Conservation (phyloP, 2,797 vertebrate species). For the Euphonia xanthogaster region DNA sequence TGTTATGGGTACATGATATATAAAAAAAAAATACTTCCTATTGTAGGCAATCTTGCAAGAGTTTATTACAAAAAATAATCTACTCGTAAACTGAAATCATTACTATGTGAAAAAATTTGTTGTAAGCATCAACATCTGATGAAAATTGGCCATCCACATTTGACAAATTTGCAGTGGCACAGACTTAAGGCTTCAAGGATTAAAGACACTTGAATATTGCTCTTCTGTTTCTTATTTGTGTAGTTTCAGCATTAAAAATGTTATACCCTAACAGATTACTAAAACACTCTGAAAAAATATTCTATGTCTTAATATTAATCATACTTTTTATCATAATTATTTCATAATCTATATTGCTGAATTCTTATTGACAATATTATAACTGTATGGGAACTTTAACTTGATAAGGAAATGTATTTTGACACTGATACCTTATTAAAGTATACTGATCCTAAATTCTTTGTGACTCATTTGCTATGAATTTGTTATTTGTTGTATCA, state of each 20-base stretch:
- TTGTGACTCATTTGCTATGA: slow-evolving; percentile 67
- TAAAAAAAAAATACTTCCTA: background rate
- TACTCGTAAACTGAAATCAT: background rate
- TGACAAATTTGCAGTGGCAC: slow-evolving; percentile 48
- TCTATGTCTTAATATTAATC: slow-evolving; percentile 83
- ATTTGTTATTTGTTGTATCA: slow-evolving; percentile 49
- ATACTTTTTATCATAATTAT: slow-evolving; percentile 81
- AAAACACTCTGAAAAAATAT: slow-evolving; percentile 78
- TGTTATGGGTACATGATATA: slow-evolving; percentile 28
- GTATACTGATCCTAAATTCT: slow-evolving; percentile 87
- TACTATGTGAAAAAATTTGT: background rate
- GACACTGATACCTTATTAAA: slow-evolving; percentile 99
- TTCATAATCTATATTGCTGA: slow-evolving; percentile 82
- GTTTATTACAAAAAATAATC: slow-evolving; percentile 26
- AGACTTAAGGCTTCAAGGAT: slow-evolving; percentile 80
- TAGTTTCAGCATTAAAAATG: slow-evolving; percentile 79
- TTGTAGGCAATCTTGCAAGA: background rate
- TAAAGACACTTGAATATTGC: slow-evolving; percentile 65
- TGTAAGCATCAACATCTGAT: background rate
- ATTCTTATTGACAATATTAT: slow-evolving; percentile 87
- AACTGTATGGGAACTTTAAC: slow-evolving; percentile 88
- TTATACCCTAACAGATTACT: slow-evolving; percentile 79
- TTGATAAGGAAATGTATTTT: slow-evolving; percentile 94
- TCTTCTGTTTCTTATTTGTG: slow-evolving; percentile 69
- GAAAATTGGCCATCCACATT: background rate